These are phyloP conservation scores for Cryptoblepharus egeriae DNA, from an alignment of 2,797 vertebrate genomes.

Conservation along the genomic window DNA sequence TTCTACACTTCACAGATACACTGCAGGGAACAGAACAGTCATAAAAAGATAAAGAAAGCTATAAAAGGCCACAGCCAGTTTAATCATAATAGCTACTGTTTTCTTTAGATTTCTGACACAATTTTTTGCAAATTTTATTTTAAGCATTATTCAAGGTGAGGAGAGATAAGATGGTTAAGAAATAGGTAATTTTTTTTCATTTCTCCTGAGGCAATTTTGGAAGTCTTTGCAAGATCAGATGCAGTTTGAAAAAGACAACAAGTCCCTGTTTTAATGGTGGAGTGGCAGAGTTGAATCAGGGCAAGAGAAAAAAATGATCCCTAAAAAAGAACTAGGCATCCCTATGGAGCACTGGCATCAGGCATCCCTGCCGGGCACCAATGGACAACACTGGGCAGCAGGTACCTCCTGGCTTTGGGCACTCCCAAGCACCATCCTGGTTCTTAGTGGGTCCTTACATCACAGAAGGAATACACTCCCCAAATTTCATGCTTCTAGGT, in stretches of 20 bases:
- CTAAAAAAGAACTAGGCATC: too few species aligned
- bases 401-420: too few species aligned
- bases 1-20: slow-evolving; percentile 69
- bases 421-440: too few species aligned
- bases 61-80: slow-evolving; percentile 60
- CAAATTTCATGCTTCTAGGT: too few species aligned
- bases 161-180: slow-evolving; percentile 42
- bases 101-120: slow-evolving; percentile 66
- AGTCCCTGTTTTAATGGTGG: slow-evolving; percentile 6
- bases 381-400: too few species aligned
- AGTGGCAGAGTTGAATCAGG: slow-evolving; percentile 1
- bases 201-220: slow-evolving; percentile 39
- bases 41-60: slow-evolving; percentile 57
- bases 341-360: too few species aligned
- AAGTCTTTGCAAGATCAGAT: slow-evolving; percentile 32
- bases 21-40: slow-evolving; percentile 66
- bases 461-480: too few species aligned
- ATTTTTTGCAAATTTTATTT: slow-evolving; percentile 62
- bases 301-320: neutral
- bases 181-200: slow-evolving; percentile 35
- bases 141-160: slow-evolving; percentile 55
- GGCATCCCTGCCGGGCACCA: too few species aligned
- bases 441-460: too few species aligned
- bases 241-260: neutral
- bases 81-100: slow-evolving; percentile 65